Percentiles rank a stretch among this genome's conserved stretches.
Conservation (phyloP, 2,113 vertebrate genomes). For the Xenopus borealis region DNA sequence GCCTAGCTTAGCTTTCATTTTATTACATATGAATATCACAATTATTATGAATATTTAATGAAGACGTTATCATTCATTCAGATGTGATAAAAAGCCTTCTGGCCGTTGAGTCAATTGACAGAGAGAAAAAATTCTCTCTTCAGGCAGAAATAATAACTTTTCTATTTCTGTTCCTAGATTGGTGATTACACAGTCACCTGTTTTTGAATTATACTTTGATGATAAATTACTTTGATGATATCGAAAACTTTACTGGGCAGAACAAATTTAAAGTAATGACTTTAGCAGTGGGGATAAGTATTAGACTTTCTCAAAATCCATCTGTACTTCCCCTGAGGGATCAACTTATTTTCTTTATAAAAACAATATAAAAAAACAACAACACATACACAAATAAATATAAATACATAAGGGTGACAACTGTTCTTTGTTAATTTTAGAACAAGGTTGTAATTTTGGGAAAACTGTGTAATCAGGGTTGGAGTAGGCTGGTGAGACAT, state of each 20-base stretch:
- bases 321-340: slow-evolving; percentile 53
- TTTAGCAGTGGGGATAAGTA: slow-evolving; percentile 69
- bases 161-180: slow-evolving; percentile 80
- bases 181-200: slow-evolving; percentile 83
- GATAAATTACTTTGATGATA: slow-evolving; percentile 83
- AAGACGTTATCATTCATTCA: slow-evolving; percentile 78
- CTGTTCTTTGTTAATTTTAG: too few relatives aligned
- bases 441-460: too few relatives aligned
- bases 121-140: slow-evolving; percentile 60
- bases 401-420: too few relatives aligned
- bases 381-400: too few relatives aligned
- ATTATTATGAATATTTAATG: slow-evolving; percentile 84
- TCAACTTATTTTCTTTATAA: slow-evolving; percentile 41
- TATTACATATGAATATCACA: slow-evolving; percentile 79
- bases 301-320: slow-evolving; percentile 52
- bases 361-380: too few relatives aligned
- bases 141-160: slow-evolving; percentile 78
- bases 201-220: slow-evolving; percentile 81
- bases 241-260: slow-evolving; percentile 82
- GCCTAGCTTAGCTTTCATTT: slow-evolving; percentile 68
- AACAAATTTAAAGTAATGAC: slow-evolving; percentile 82
- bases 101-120: slow-evolving; percentile 77
- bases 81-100: slow-evolving; percentile 78
- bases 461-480: too few relatives aligned
- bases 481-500: too few relatives aligned